Evolutionary conservation across 1,140 invertebrate species (phyloP), one percentile per base, ranked within the genome.

Genomic region (Drosophila rhopaloa): DNA sequence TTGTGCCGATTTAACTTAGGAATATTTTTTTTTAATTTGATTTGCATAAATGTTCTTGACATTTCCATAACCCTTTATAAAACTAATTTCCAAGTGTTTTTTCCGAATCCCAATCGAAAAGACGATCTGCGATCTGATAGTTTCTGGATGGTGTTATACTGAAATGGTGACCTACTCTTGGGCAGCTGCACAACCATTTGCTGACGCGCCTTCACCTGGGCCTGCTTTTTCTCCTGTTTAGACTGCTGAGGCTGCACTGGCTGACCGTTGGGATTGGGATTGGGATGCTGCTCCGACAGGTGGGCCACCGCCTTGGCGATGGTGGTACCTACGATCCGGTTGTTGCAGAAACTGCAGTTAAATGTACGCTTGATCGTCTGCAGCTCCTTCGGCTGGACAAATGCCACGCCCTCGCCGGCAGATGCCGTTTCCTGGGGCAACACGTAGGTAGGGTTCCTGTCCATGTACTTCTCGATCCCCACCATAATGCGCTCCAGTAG

Each of bases 381-480:
- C 3, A 91, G 53, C 4, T 91, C 81, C 16, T 66, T 68, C 0
- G 61, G 59, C 29, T 62, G 67, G 5, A 91, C 81, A 27, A 85
- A 82, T 11, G 8, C 32, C 9, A 85, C 57, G 10, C 79, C 68
- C 7, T 29, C 53, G 19, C 43, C 48, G 0, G 1, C n/a, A 9
- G 55, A 16, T 13, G n/a, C 16, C 13, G 60, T 62, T 9, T 61
- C 58, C 2, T 75, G 73, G 4, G 76, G 53, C 8, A 75, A 8
- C 32, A 91, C 79, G 41, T 75, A 77, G 6, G 56, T 63, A 4
- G 81, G 76, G 11, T 77, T 85, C 40, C 76, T 59, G 32, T 91
- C 77, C 41, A 91, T 44, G 53, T 88, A 91, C 5, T 59, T 71
- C 40, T 91, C 80, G 29, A 91, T 90, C 3, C 77, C 85, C 19